Evolutionary conservation across 1,140 invertebrate species (phyloP).

Genomic region (Ylistrum balloti): DNA sequence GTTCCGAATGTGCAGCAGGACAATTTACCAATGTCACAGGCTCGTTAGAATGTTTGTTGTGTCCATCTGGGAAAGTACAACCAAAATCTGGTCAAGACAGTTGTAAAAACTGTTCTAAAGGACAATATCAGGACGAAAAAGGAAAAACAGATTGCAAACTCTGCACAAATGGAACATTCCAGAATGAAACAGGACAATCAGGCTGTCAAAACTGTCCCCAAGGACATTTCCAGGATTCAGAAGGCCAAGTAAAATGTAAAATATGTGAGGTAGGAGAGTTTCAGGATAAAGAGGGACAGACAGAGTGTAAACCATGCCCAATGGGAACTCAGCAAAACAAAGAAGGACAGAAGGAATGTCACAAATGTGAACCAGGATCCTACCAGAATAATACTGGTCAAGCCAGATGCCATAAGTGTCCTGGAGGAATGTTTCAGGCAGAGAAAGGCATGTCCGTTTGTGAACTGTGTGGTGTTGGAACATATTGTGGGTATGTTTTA

Average conservation of each 20-base stretch:
- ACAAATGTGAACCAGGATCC: background rate
- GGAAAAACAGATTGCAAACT: background rate
- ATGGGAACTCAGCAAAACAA: background rate
- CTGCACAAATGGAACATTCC: background rate
- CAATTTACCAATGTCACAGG: background rate
- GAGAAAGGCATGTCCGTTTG: background rate
- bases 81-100: background rate
- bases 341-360: background rate
- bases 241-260: background rate
- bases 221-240: background rate
- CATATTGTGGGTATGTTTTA: conserved; percentile 12
- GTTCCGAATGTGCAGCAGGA: background rate
- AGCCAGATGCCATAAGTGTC: background rate
- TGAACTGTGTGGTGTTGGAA: background rate
- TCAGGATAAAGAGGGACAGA: background rate
- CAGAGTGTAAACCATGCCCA: background rate
- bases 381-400: conserved; percentile 32
- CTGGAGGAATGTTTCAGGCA: background rate
- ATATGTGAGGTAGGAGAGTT: background rate
- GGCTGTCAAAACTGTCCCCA: background rate
- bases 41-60: background rate
- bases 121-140: background rate
- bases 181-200: background rate
- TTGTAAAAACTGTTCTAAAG: background rate
- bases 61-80: background rate